Evolutionary conservation across 2,888 invertebrate species (phyloP).

Genomic region (Diarsia mendica): DNA sequence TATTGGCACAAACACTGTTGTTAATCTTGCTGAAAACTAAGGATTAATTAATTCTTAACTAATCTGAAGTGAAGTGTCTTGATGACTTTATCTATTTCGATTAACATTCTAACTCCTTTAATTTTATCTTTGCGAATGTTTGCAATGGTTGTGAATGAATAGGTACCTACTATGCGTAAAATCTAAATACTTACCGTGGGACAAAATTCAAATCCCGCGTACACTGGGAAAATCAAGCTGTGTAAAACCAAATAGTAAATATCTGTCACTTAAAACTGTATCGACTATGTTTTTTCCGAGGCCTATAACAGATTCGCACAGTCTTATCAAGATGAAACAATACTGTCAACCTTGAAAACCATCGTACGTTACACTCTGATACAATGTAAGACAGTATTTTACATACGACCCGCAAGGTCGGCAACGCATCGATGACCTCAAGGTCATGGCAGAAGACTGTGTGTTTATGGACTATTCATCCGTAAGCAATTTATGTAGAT

Average conservation of each 20-base stretch:
- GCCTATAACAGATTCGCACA: too few species aligned
- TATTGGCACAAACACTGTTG: conserved; percentile 16
- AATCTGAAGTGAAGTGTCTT: conserved; percentile 28
- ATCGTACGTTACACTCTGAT: conserved; percentile 19
- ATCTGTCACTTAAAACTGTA: too few species aligned
- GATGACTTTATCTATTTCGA: conserved; percentile 33
- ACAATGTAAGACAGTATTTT: conserved; percentile 37
- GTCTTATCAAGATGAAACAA: not conserved
- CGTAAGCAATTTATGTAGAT: conserved; percentile 13
- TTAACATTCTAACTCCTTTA: conserved; percentile 7
- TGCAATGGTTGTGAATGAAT: conserved; percentile 1
- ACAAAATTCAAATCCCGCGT: not conserved
- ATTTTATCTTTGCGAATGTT: conserved; percentile 3
- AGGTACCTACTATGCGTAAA: not conserved
- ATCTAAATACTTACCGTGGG: not conserved
- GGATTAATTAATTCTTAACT: conserved; percentile 28
- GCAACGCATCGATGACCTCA: conserved; percentile 61
- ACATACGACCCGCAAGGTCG: conserved; percentile 48
- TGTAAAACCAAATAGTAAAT: too few species aligned
- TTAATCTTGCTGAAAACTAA: conserved; percentile 31
- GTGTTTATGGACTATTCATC: conserved; percentile 33
- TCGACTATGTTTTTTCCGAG: too few species aligned
- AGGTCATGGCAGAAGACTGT: conserved; percentile 39
- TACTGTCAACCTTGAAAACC: conserved; percentile 29
- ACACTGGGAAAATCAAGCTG: not conserved